These are phyloP conservation scores for Chromobotia macracanthus DNA, from an alignment of 2,797 vertebrate genomes.

Conservation along the genomic window DNA sequence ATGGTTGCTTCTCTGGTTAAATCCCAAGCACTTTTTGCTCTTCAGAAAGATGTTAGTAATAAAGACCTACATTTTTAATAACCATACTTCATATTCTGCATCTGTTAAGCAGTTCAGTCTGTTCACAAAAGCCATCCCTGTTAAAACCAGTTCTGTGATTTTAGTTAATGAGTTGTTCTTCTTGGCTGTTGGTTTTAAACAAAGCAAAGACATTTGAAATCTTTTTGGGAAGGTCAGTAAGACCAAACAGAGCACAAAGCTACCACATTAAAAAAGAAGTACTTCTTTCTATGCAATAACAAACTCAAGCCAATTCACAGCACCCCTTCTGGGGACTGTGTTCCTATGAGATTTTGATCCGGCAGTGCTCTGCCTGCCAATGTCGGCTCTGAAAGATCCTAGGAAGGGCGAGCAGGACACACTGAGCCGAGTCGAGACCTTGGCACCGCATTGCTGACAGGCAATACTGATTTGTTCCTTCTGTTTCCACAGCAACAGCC, in stretches of 20 bases:
- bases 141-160: neutral
- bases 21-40: neutral
- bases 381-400: constrained; percentile 21
- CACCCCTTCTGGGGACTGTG: constrained; percentile 11
- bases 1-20: neutral
- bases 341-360: constrained; percentile 38
- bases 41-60: neutral
- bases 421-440: constrained; percentile 34
- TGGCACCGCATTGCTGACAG: constrained; percentile 47
- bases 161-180: constrained; percentile 17
- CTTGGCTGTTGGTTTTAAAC: neutral
- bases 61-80: neutral
- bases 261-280: constrained; percentile 53
- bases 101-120: neutral
- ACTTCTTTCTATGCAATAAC: constrained; percentile 3
- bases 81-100: no score
- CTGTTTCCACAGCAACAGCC: constrained; percentile 62
- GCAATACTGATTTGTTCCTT: constrained; percentile 51
- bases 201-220: neutral
- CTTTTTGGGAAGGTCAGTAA: constrained; percentile 7
- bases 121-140: neutral
- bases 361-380: constrained; percentile 31
- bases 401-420: constrained; percentile 28
- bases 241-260: neutral
- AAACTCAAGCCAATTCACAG: constrained; percentile 56